A percentile compares a stretch with the other conserved stretches of the same genome.
Conservation (phyloP, 2,113 vertebrate species). For the Atlantisia rogersi region DNA sequence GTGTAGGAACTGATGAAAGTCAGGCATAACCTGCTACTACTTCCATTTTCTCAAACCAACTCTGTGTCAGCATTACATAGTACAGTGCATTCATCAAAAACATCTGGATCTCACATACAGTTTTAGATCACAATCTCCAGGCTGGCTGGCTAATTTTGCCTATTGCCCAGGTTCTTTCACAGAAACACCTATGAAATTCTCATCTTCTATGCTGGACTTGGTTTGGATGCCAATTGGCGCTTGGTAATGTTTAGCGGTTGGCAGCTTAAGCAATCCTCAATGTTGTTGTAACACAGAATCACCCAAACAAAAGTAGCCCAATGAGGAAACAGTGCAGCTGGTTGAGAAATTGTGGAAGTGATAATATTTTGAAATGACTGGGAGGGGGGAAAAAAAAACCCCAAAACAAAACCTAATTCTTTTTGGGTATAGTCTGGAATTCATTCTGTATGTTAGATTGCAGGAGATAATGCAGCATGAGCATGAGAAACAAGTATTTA, state of each 20-base stretch:
- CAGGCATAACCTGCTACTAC: not conserved
- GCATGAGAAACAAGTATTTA: not conserved
- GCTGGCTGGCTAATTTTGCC: not conserved
- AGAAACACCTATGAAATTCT: not conserved
- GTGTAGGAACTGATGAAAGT: not conserved
- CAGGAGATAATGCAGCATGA: not conserved
- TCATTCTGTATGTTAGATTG: not conserved
- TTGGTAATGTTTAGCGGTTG: not conserved
- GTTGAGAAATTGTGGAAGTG: conserved; percentile 71
- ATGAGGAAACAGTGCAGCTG: conserved; percentile 53
- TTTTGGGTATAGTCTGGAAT: not conserved
- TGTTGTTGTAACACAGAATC: conserved; percentile 24
- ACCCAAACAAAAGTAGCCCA: conserved; percentile 32
- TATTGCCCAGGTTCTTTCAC: not conserved
- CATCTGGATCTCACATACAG: not conserved
- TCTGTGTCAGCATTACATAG: not conserved
- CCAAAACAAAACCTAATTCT: not conserved
- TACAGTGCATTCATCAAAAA: not conserved
- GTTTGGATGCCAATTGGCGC: not conserved
- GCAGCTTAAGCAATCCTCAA: not conserved
- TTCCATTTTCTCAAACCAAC: not conserved
- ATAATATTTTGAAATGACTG: conserved; percentile 58
- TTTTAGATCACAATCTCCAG: not conserved
- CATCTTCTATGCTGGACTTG: not conserved
- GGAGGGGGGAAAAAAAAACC: not conserved